Evolutionary conservation across 2,797 vertebrate genomes (phyloP), one percentile per base, ranked within the genome.

Genomic region (Muraenolepis orangiensis): DNA sequence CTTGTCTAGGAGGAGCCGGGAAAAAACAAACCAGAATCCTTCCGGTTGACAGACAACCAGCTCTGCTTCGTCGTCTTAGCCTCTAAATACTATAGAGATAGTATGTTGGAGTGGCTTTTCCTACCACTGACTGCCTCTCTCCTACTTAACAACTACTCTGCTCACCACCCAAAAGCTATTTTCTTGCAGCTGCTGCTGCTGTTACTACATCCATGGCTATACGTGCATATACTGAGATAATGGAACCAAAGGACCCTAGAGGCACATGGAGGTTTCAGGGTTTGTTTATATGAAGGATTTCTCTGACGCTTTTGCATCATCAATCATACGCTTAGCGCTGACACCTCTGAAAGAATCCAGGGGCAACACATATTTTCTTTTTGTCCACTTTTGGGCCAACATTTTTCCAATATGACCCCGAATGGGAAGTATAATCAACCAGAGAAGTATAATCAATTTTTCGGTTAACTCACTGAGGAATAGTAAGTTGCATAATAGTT

Each of bases 331-430:
- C 66, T 30, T 67, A 67, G 66, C 29, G 28, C 66, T 67, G 66
- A 67, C 66, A 67, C 66, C 66, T 67, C 66, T 30, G 66, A 18
- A 31, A 67, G 66, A 67, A 28, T 30, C 26, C 12, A 67, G 66
- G 30, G 12, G 28, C 28, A 67, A 31, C 66, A 30, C 29, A 30
- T 30, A 61, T 26, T 61, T 67, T 67, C 4, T 30, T 29, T 67
- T 67, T 67, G 66, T 4, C 30, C 26, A 29, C 30, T 30, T 31
- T 6, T 28, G 42, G 66, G 66, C 66, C 6, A 29, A 67, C 66
- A 67, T 31, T 67, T 67, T 29, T 67, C 66, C 66, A 67, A 67
- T 67, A 67, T 67, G 57, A 64, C 57, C 57, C 57, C n/a, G 26
- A 64, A 64, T 64, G 57, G 26, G 26, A 64, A 64, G 57, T 64